Evolutionary conservation across 2,888 invertebrate genomes (phyloP).

Genomic region (Eupithecia subfuscata): DNA sequence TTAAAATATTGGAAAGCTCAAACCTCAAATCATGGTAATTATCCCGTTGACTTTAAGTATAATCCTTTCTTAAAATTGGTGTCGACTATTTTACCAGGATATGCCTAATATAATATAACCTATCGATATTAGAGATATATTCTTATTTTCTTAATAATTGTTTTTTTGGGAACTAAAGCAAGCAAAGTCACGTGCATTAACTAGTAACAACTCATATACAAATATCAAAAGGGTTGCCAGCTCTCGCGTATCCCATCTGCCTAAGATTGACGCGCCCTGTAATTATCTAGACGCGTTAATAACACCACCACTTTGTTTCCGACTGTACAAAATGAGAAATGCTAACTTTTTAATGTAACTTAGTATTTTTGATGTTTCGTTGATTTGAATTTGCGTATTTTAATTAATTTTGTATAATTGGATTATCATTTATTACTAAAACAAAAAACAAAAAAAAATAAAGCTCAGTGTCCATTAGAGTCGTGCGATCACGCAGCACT

Average conservation of each 20-base stretch:
- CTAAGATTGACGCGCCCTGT: constrained; percentile 84
- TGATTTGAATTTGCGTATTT: constrained; percentile 67
- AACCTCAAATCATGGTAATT: no score
- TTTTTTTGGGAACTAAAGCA: neutral
- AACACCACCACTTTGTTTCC: constrained; percentile 83
- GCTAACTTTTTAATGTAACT: constrained; percentile 64
- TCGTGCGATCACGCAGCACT: neutral
- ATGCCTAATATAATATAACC: neutral
- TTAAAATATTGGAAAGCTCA: no score
- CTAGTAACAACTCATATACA: constrained; percentile 39
- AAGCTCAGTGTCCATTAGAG: neutral
- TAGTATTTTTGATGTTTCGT: constrained; percentile 80
- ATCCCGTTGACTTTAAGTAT: no score
- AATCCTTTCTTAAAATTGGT: no score
- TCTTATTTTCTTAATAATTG: neutral
- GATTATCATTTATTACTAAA: neutral
- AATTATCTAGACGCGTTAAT: constrained; percentile 85
- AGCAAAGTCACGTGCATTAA: constrained; percentile 2
- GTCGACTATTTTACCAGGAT: no score
- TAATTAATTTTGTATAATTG: constrained; percentile 50
- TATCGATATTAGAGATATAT: neutral
- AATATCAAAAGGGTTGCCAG: constrained; percentile 81
- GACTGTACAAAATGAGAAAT: constrained; percentile 83
- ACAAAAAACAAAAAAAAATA: neutral
- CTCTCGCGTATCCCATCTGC: constrained; percentile 71